Base-by-base conservation (phyloP, 2,888 invertebrate species). In the Pterobdella sp. region DNA sequence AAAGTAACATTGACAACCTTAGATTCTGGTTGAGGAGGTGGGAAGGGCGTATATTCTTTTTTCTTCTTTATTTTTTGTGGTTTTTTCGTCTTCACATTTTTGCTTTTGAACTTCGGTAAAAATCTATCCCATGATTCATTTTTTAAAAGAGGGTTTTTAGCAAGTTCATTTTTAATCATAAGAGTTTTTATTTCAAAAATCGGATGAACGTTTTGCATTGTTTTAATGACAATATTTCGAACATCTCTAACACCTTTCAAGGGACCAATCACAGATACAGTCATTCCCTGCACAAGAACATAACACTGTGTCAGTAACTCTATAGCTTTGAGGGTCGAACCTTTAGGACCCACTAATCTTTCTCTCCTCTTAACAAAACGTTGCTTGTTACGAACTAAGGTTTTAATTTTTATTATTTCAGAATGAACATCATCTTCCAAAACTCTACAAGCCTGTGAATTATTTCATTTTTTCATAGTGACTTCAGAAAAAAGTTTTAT, bases 141-240 rank as follows among this genome's bases (percentile, higher is more conserved):
- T 82, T 90, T 91, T 72, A 98, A 83, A 80, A 89, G 90, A 0
- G 94, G 91, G 86, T 98, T 93, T 85, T 94, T 95, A 79, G 91
- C 90, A 73, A 98, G 84, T 84, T 98, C 96, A 78, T 90, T 87
- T 83, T 97, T 97, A 70, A 99, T 95, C 96, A 98, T 97, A 70
- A 98, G 84, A 1, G 93, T 91, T 86, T 87, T 86, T 52, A 98
- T 94, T 81, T 95, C 96, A 82, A 96, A 97, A 83, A 98, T 93
- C 0, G 98, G 98, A 86, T 99, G 98, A 73, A 98, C 88, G 84
- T 99, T 98, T 81, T 92, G 93, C 96, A 99, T 96, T 0, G 95
- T 95, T 79, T 98, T 97, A 81, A 91, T 90, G 0, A 93, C 92
- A 79, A 99, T 92, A 79, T 91, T 89, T 73, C 95, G 87, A 78